Evolutionary conservation across 2,113 vertebrate species (phyloP).

Genomic region (Chroicocephalus ridibundus): DNA sequence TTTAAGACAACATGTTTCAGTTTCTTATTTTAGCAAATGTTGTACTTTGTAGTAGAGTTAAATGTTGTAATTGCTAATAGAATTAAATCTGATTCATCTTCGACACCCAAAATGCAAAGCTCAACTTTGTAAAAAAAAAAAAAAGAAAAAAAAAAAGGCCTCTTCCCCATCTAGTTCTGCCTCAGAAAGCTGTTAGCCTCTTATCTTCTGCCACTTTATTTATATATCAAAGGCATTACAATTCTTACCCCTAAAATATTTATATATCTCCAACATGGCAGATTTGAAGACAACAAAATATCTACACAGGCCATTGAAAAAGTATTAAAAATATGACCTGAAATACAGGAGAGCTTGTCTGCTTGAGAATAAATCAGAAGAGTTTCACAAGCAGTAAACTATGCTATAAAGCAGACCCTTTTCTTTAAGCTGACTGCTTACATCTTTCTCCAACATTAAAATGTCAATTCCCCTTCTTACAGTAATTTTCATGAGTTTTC

Average conservation of each 20-base stretch:
- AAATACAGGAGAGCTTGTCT: background rate
- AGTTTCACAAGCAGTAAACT: background rate
- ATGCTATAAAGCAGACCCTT: background rate
- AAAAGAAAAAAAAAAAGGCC: background rate
- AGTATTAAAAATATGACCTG: background rate
- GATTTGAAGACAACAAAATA: background rate
- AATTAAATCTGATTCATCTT: background rate
- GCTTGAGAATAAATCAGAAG: constrained; percentile 13
- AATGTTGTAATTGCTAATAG: background rate
- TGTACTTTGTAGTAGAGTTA: background rate
- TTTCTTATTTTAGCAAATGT: background rate
- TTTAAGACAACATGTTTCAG: background rate
- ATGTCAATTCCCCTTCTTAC: background rate
- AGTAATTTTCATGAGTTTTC: background rate
- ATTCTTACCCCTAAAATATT: background rate
- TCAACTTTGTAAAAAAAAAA: background rate
- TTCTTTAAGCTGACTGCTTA: background rate
- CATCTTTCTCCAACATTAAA: constrained; percentile 1
- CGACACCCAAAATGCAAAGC: background rate
- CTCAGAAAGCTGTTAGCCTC: background rate
- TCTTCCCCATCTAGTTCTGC: background rate
- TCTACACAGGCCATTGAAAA: background rate
- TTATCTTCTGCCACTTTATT: background rate
- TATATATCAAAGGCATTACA: background rate
- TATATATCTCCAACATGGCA: background rate